Base-by-base conservation (phyloP, 2,888 invertebrate species). In the Pyrrhia umbra region DNA sequence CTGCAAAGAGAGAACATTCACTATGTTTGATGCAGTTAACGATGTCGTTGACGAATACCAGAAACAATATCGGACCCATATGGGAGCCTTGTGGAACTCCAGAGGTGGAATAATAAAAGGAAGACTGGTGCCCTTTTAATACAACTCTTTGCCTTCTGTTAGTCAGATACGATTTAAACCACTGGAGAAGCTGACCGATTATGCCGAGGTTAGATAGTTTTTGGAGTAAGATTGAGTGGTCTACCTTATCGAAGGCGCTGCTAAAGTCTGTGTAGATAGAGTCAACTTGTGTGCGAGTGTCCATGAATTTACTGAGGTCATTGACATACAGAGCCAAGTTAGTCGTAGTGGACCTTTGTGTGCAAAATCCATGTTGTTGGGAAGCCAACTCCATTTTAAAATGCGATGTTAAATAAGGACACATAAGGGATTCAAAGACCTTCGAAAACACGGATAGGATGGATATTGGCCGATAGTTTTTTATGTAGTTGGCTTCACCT, bases 191-290 rank as follows among this genome's bases (percentile, higher is more conserved):
- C 10, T 37, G 21, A 6, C 50, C 50, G 6, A 39, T 15, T 21
- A 50, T 50, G 15, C 50, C 50, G 15, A 50, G n/a, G 15, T 39
- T 37, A 2, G 37, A 13, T 2, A 50, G 23, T 8, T 50, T 50
- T 3, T 21, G 37, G 15, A 50, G 16, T 8, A 50, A 20, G 2
- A 50, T 39, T 2, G 2, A 15, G 23, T 50, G 47, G 13, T 47
- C 30, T 1, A 47, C 30, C 13, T 47, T 47, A 16, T 47, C 47
- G 18, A 47, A 47, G 8, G 47, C 47, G 20, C 47, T 47, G 30
- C 42, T 42, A 6, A 47, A 47, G n/a, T 47, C 47, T 5, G 47
- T 47, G 20, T 47, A 47, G 13, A 47, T 47, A 13, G 47, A 30
- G 30, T 47, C 47, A 8, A 47, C 50, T 16, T 50, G 50, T 20